Evolutionary conservation across 2,888 invertebrate species (phyloP).

Genomic region (Cheilosia variabilis): DNA sequence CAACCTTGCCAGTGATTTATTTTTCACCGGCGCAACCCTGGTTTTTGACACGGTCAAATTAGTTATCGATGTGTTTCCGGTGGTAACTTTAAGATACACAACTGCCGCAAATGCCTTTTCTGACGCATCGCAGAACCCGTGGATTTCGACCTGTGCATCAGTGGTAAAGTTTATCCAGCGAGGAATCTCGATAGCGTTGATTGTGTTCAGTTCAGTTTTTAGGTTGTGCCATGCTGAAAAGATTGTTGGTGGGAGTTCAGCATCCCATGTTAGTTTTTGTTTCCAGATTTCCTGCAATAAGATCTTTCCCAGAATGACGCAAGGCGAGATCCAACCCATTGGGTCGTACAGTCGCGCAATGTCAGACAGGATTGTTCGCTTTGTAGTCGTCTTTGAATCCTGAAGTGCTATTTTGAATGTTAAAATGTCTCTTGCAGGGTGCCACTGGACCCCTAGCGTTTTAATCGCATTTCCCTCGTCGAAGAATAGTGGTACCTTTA

Average conservation of each 20-base stretch:
- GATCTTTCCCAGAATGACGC: conserved; percentile 51
- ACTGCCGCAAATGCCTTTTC: too few relatives aligned
- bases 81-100: too few relatives aligned
- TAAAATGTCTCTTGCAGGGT: conserved; percentile 32
- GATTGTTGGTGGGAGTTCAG: conserved; percentile 8
- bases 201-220: conserved; percentile 14
- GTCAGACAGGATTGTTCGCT: conserved; percentile 49
- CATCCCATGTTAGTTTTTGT: neutral
- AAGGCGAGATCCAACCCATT: conserved; percentile 55
- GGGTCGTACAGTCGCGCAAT: conserved; percentile 62
- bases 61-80: too few relatives aligned
- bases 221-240: conserved; percentile 12
- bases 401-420: conserved; percentile 3
- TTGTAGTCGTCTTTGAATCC: neutral
- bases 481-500: neutral
- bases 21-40: conserved; percentile 43
- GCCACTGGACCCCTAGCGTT: conserved; percentile 28
- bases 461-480: conserved; percentile 15
- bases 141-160: conserved; percentile 24
- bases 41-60: conserved; percentile 26
- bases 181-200: conserved; percentile 43
- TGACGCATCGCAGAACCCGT: conserved; percentile 60
- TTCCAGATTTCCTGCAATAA: conserved; percentile 32
- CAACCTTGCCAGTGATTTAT: conserved; percentile 52
- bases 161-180: conserved; percentile 28